These are phyloP conservation scores for Diadema setosum DNA, from an alignment of 35 echinoderm and acorn worm species.

Conservation along the genomic window DNA sequence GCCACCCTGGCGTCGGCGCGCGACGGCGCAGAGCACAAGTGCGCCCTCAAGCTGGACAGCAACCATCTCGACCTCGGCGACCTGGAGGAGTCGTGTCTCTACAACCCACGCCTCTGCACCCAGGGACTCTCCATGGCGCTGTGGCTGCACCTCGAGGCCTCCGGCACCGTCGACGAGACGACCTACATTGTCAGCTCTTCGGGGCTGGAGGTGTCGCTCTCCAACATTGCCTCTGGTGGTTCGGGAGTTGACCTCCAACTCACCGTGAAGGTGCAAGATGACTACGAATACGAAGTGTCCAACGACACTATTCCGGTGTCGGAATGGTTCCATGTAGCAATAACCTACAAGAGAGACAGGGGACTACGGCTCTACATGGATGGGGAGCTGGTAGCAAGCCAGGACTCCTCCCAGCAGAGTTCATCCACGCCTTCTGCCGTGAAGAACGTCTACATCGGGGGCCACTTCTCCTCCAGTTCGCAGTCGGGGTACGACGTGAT, in stretches of 20 bases:
- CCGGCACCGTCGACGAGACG: background rate
- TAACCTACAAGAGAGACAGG: conserved; percentile 1
- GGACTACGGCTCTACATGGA: conserved; percentile 38
- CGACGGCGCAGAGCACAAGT: conserved; percentile 14
- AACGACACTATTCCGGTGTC: conserved; percentile 23
- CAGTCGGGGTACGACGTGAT: background rate
- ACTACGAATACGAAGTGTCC: background rate
- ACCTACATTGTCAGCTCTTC: conserved; percentile 35
- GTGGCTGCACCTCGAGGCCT: conserved; percentile 28
- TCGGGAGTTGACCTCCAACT: background rate
- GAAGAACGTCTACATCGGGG: background rate
- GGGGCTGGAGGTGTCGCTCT: background rate
- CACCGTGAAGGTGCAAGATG: background rate
- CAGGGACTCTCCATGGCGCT: conserved; percentile 59
- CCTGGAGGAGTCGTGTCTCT: conserved; percentile 51
- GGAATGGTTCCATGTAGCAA: conserved; percentile 65
- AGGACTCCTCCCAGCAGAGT: background rate
- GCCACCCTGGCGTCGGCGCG: conserved; percentile 14
- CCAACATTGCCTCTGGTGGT: background rate
- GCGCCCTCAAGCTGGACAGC: background rate
- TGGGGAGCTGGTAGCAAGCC: background rate
- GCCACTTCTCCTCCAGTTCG: background rate
- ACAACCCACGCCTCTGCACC: conserved; percentile 29
- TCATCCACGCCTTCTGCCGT: too few species aligned
- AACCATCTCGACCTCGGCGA: conserved; percentile 54